These are phyloP conservation scores for Pristionchus entomophagus DNA, from an alignment of 2,888 invertebrate genomes.

Conservation along the genomic window DNA sequence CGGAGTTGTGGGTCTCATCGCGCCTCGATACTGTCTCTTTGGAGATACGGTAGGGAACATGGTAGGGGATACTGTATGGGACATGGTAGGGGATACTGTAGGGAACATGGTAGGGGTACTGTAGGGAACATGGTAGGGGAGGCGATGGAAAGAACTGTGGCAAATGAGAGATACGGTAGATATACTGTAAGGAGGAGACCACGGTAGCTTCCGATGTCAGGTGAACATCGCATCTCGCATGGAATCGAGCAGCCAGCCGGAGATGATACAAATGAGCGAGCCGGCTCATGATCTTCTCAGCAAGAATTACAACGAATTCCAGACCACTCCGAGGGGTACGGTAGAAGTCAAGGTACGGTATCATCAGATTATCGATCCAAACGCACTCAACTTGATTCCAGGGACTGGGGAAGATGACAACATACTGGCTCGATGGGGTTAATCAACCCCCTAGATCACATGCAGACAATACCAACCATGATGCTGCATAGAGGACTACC, in stretches of 20 bases:
- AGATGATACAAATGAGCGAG: slow-evolving; percentile 71
- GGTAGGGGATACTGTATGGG: no score
- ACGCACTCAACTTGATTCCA: slow-evolving; percentile 31
- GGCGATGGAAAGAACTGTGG: no score
- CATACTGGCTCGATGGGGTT: slow-evolving; percentile 69
- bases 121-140: slow-evolving; percentile 50
- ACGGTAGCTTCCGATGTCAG: slow-evolving; percentile 48
- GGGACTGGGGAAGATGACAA: slow-evolving; percentile 69
- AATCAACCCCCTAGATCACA: neutral
- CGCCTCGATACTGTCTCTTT: slow-evolving; percentile 74
- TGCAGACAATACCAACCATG: neutral
- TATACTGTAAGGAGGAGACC: slow-evolving; percentile 66
- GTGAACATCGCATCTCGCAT: slow-evolving; percentile 72
- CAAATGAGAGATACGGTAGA: no score
- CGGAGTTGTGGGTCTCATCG: slow-evolving; percentile 72
- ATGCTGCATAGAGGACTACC: slow-evolving; percentile 36
- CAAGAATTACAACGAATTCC: slow-evolving; percentile 67
- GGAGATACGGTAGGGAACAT: slow-evolving; percentile 69
- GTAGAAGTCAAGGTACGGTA: slow-evolving; percentile 68
- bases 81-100: no score
- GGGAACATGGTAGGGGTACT: slow-evolving; percentile 74
- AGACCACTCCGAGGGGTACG: slow-evolving; percentile 64
- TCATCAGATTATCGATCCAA: neutral
- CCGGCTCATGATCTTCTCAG: slow-evolving; percentile 52
- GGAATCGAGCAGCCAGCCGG: slow-evolving; percentile 72